Conservation (phyloP, 2,888 invertebrate genomes). For the Lithophane socia region DNA sequence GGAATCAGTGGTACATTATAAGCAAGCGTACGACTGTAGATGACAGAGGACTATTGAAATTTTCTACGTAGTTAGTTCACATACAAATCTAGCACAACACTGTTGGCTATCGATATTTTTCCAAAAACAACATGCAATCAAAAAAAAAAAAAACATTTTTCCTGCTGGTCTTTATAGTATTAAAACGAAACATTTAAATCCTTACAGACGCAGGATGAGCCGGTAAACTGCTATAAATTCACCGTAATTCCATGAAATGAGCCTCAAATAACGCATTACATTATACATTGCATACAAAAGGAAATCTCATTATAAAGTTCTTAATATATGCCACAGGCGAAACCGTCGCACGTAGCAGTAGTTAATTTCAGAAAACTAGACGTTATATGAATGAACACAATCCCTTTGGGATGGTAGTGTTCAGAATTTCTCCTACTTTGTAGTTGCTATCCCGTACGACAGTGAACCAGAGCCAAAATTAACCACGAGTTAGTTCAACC, state of each 20-base stretch:
- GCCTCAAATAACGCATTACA: neutral
- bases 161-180: neutral
- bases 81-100: neutral
- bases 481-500: neutral
- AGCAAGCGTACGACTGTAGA: neutral
- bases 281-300: neutral
- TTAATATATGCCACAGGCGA: neutral
- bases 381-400: slow-evolving; percentile 18
- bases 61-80: neutral
- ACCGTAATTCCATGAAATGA: slow-evolving; percentile 14
- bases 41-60: neutral
- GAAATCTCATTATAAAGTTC: neutral
- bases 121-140: no score
- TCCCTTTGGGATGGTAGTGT: neutral
- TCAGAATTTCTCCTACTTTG: slow-evolving; percentile 3
- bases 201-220: neutral
- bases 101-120: neutral
- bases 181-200: neutral
- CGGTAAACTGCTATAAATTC: slow-evolving; percentile 23
- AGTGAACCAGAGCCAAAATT: neutral
- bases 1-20: neutral
- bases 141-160: neutral
- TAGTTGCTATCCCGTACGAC: neutral
- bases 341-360: neutral
- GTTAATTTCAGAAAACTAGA: slow-evolving; percentile 16